These are phyloP conservation scores for Kryptolebias ocellatus DNA, from an alignment of 2,797 vertebrate genomes.

Conservation along the genomic window DNA sequence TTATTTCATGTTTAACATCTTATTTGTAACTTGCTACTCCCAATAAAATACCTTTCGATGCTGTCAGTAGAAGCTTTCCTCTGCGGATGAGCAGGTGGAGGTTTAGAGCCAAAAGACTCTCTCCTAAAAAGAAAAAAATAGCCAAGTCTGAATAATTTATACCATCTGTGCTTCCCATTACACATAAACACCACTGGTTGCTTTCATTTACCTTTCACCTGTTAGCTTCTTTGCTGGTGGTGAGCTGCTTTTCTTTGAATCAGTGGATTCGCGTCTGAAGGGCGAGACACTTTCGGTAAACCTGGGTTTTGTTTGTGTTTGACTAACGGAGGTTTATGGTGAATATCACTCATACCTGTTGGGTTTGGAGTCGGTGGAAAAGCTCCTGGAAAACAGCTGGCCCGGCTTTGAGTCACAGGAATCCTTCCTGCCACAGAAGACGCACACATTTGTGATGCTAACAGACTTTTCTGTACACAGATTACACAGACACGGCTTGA, in stretches of 20 bases:
- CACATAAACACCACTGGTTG: background rate
- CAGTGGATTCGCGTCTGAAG: constrained; percentile 86
- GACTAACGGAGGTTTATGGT: background rate
- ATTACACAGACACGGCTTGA: background rate
- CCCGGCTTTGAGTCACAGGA: constrained; percentile 72
- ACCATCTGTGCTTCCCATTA: background rate
- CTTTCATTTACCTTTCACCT: constrained; percentile 80
- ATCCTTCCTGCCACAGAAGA: constrained; percentile 74
- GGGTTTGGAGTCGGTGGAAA: constrained; percentile 70
- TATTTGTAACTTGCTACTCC: too few relatives aligned
- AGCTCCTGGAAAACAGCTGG: constrained; percentile 63
- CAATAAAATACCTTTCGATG: constrained; percentile 67
- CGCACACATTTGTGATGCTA: background rate
- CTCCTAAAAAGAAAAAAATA: constrained; percentile 56
- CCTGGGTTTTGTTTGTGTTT: background rate
- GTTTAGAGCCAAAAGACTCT: constrained; percentile 75
- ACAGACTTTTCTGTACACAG: background rate
- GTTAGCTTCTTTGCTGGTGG: constrained; percentile 80
- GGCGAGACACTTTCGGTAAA: constrained; percentile 14
- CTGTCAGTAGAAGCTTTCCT: constrained; percentile 79
- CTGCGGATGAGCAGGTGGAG: constrained; percentile 62
- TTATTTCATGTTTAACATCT: too few relatives aligned
- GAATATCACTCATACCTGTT: constrained; percentile 68
- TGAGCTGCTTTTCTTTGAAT: constrained; percentile 79
- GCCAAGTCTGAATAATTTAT: background rate